These are phyloP conservation scores for Pogonus chalceus DNA, from an alignment of 1,140 invertebrate genomes.

Conservation along the genomic window DNA sequence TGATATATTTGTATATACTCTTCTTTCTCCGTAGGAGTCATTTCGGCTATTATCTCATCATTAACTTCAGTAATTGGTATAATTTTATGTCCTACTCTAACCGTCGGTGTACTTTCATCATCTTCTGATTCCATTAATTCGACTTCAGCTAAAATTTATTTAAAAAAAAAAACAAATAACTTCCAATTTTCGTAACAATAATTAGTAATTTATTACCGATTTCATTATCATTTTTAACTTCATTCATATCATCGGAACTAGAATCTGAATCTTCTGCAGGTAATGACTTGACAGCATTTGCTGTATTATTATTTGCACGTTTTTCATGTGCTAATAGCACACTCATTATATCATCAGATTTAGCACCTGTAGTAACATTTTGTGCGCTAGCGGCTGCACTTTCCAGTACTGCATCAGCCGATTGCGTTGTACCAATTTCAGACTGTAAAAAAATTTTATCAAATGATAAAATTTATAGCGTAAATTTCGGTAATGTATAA, in stretches of 20 bases:
- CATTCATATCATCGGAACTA: constrained; percentile 61
- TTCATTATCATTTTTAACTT: constrained; percentile 31
- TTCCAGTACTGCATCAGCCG: constrained; percentile 37
- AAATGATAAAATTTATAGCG: neutral
- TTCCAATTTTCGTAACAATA: constrained; percentile 2
- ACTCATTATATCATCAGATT: constrained; percentile 84
- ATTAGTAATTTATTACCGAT: constrained; percentile 36
- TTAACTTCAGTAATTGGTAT: constrained; percentile 73
- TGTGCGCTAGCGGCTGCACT: constrained; percentile 38
- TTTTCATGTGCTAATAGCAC: constrained; percentile 83
- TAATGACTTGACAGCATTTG: constrained; percentile 51
- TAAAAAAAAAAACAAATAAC: neutral
- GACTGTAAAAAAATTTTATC: constrained; percentile 3
- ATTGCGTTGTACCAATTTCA: neutral
- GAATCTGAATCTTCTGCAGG: constrained; percentile 59
- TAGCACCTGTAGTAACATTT: constrained; percentile 45
- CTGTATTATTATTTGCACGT: constrained; percentile 49
- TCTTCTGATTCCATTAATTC: constrained; percentile 66
- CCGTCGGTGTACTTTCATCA: constrained; percentile 72
- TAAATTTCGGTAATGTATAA: too few relatives aligned
- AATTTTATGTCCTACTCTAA: constrained; percentile 67
- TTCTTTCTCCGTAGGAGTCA: constrained; percentile 89
- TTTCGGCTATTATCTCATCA: constrained; percentile 75
- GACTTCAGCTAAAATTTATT: constrained; percentile 49
- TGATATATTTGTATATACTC: constrained; percentile 89